These are phyloP conservation scores for Lysiphlebus fabarum DNA, from an alignment of 1,140 invertebrate species.

Conservation along the genomic window DNA sequence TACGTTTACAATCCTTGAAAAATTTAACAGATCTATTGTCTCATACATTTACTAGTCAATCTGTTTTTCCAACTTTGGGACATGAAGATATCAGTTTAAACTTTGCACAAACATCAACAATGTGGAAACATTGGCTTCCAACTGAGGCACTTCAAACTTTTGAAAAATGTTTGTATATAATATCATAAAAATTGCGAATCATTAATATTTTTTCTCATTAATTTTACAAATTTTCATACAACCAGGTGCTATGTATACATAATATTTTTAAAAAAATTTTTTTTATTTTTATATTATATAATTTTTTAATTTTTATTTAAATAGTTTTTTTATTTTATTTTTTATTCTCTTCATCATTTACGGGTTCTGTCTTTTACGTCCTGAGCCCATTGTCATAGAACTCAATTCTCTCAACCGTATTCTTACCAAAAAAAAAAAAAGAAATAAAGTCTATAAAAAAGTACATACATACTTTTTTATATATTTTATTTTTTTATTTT, in stretches of 20 bases:
- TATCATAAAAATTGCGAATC: not conserved
- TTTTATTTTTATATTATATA: not conserved
- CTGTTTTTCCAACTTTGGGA: conserved; percentile 78
- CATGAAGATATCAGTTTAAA: conserved; percentile 71
- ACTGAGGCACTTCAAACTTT: conserved; percentile 75
- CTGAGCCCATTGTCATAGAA: conserved; percentile 3
- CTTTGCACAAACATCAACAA: conserved; percentile 63
- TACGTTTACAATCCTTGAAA: conserved; percentile 66
- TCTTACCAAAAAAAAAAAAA: not conserved
- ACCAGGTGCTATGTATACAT: too few relatives aligned
- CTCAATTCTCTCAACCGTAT: conserved; percentile 5
- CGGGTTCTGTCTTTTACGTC: not conserved
- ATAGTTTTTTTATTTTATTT: conserved; percentile 12
- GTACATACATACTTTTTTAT: too few relatives aligned
- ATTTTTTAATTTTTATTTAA: not conserved
- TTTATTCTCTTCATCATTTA: not conserved
- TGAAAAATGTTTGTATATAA: conserved; percentile 64
- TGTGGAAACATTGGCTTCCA: conserved; percentile 79
- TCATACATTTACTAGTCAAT: conserved; percentile 75
- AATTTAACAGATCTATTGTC: conserved; percentile 75
- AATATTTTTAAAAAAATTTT: not conserved
- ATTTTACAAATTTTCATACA: not conserved
- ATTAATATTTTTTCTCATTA: not conserved
- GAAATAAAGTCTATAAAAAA: conserved; percentile 8
- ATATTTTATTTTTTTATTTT: too few relatives aligned